Evolutionary conservation across 2,113 vertebrate genomes (phyloP).

Genomic region (Tursiops truncatus): DNA sequence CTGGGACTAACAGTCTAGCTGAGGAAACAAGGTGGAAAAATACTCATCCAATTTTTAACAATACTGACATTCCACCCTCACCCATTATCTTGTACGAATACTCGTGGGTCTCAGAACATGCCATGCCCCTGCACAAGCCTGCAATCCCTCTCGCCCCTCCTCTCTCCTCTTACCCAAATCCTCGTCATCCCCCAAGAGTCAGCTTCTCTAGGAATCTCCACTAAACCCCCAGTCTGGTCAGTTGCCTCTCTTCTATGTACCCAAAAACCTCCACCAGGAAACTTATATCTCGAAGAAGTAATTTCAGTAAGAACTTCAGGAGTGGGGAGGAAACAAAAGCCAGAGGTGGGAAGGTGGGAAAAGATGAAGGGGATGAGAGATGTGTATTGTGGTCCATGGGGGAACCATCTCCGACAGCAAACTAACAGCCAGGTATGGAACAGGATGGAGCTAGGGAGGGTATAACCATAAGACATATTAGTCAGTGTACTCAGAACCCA

Average conservation of each 20-base stretch:
- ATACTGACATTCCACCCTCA: not conserved
- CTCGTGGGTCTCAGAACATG: rapidly evolving
- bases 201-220: not conserved
- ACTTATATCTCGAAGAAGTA: not conserved
- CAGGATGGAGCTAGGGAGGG: rapidly evolving
- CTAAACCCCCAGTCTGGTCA: not conserved
- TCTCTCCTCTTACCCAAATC: not conserved
- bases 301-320: not conserved
- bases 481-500: not conserved
- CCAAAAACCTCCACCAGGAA: not conserved
- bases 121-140: not conserved
- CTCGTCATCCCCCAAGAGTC: not conserved
- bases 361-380: not conserved
- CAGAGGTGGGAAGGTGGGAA: not conserved
- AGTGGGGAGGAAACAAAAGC: not conserved
- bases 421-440: not conserved
- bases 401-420: not conserved
- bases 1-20: not conserved
- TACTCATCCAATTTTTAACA: not conserved
- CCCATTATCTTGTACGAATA: too few species aligned
- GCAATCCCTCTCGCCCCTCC: not conserved
- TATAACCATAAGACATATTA: not conserved
- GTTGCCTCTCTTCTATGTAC: not conserved
- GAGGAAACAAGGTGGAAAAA: not conserved
- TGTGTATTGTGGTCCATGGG: not conserved